Percentiles rank a stretch among this genome's conserved stretches.
phyloP scores from a whole-genome alignment of 1,140 invertebrate genomes.

The Drosophila carrolli region DNA sequence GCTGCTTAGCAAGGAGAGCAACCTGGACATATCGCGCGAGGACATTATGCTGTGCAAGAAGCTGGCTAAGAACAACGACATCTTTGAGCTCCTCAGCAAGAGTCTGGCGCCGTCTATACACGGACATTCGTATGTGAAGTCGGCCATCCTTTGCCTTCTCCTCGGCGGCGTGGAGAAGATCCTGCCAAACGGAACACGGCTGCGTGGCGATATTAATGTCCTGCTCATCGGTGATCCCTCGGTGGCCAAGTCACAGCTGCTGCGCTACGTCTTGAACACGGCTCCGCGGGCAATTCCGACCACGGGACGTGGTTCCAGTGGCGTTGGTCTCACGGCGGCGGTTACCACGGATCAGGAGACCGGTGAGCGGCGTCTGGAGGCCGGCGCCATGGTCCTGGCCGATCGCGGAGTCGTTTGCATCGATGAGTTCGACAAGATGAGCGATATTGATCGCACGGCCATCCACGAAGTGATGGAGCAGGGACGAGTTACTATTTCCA shows the following conservation, averaged over 20 bases:
- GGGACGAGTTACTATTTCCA: conserved; percentile 98
- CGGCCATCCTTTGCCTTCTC: conserved; percentile 97
- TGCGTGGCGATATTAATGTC: conserved; percentile 99
- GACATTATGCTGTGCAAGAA: conserved; percentile 97
- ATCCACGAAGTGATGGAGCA: conserved; percentile 99
- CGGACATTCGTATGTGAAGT: conserved; percentile 98
- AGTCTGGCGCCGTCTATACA: conserved; percentile 99
- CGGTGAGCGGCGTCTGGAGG: conserved; percentile 95
- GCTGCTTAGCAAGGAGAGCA: conserved; percentile 95
- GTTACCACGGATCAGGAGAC: conserved; percentile 98
- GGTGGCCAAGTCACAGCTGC: conserved; percentile 98
- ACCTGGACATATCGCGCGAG: conserved; percentile 92
- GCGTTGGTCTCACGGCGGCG: conserved; percentile 99
- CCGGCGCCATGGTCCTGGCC: conserved; percentile 99
- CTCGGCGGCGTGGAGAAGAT: conserved; percentile 98
- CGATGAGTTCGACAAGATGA: conserved; percentile 99
- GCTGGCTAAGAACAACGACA: conserved; percentile 92
- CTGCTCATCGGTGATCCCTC: conserved; percentile 99
- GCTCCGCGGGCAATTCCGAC: conserved; percentile 98
- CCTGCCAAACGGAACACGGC: conserved; percentile 96
- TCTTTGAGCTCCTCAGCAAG: conserved; percentile 95
- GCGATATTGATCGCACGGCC: conserved; percentile 99
- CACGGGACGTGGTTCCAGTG: conserved; percentile 97
- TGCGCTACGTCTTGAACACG: conserved; percentile 97
- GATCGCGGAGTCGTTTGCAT: conserved; percentile 99